Percentiles rank a stretch among this genome's conserved stretches.
These are phyloP conservation scores for Erynnis tages DNA, from an alignment of 2,888 invertebrate genomes.

Conservation along the genomic window DNA sequence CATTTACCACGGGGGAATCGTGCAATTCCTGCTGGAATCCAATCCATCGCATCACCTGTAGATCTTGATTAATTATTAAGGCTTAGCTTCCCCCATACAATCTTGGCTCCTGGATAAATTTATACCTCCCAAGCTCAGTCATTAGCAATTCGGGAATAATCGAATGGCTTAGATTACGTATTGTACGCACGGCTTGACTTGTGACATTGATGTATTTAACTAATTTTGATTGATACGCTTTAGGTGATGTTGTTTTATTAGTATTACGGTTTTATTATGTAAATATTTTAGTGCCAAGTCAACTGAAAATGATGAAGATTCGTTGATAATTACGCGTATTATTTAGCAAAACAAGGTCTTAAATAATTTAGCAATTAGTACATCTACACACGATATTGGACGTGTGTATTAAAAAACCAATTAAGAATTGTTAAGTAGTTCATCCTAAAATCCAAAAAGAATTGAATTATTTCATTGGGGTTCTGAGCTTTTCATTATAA, in stretches of 20 bases:
- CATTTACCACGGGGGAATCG: constrained; percentile 12
- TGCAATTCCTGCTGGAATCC: constrained; percentile 34
- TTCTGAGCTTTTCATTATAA: too few species aligned
- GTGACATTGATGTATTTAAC: not conserved
- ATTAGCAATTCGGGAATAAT: constrained; percentile 22
- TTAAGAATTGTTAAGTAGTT: too few species aligned
- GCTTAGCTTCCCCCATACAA: constrained; percentile 31
- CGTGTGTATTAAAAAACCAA: too few species aligned
- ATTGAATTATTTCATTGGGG: too few species aligned
- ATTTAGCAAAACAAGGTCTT: too few species aligned
- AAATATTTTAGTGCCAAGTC: too few species aligned
- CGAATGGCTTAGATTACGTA: constrained; percentile 20
- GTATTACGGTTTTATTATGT: too few species aligned
- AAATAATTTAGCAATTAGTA: too few species aligned
- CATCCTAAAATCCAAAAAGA: too few species aligned
- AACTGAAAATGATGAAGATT: too few species aligned
- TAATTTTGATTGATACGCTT: not conserved
- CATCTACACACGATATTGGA: too few species aligned
- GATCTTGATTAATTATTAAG: constrained; percentile 40
- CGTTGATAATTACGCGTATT: too few species aligned
- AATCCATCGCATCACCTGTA: constrained; percentile 38
- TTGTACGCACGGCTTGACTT: constrained; percentile 1
- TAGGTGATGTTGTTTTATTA: not conserved
- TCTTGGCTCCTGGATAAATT: constrained; percentile 27
- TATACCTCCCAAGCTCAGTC: constrained; percentile 22